Conservation (phyloP, 2,888 invertebrate species). For the Philereme transversata region DNA sequence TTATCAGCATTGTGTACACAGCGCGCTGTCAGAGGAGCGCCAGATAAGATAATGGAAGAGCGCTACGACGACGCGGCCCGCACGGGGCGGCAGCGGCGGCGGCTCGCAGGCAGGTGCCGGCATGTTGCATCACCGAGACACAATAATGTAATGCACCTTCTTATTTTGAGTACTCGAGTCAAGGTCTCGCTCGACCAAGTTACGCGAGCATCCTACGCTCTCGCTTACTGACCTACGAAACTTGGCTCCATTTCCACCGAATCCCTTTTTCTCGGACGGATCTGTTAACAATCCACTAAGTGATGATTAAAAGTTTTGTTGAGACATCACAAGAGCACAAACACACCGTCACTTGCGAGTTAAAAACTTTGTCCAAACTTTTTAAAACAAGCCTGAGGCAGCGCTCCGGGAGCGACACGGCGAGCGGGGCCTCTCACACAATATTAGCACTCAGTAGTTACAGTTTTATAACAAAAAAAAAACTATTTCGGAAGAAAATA, state of each 20-base stretch:
- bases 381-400: constrained; percentile 48
- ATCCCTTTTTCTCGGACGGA: constrained; percentile 38
- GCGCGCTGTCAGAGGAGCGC: constrained; percentile 28
- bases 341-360: constrained; percentile 63
- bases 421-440: constrained; percentile 5
- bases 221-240: constrained; percentile 66
- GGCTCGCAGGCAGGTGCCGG: constrained; percentile 31
- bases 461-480: not conserved
- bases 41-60: constrained; percentile 62
- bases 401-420: constrained; percentile 10
- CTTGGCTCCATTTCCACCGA: constrained; percentile 65
- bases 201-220: constrained; percentile 20
- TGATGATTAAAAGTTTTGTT: constrained; percentile 62
- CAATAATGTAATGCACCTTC: constrained; percentile 12
- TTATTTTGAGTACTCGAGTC: constrained; percentile 6
- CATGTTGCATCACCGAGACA: constrained; percentile 42
- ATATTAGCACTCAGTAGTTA: constrained; percentile 6
- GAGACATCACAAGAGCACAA: constrained; percentile 69
- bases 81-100: not conserved
- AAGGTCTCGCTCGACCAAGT: constrained; percentile 23
- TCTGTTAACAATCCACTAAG: constrained; percentile 56
- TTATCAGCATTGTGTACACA: constrained; percentile 58
- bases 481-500: constrained; percentile 3
- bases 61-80: constrained; percentile 10
- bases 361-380: constrained; percentile 60